phyloP scores from a whole-genome alignment of 2,888 invertebrate species.

The Scaptomyza tumidula region DNA sequence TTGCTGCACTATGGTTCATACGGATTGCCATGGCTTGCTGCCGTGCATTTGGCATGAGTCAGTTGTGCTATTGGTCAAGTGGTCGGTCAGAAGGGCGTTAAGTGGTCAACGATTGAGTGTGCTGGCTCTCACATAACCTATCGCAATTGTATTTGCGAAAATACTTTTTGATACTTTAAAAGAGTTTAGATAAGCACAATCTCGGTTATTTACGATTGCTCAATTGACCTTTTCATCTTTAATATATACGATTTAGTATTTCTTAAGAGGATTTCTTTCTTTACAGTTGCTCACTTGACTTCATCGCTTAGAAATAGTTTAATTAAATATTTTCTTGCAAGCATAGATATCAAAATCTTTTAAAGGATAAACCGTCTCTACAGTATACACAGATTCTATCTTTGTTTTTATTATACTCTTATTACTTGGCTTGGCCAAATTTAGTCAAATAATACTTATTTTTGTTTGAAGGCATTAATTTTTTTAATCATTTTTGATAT shows the following conservation, averaged over 20 bases:
- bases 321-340: neutral
- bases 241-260: neutral
- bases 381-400: no score
- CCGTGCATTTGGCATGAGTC: constrained; percentile 34
- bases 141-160: constrained; percentile 18
- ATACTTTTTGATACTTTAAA: constrained; percentile 7
- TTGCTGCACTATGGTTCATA: constrained; percentile 8
- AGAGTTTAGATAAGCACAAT: neutral
- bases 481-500: no score
- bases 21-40: constrained; percentile 5
- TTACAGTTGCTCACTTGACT: no score
- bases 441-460: no score
- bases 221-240: neutral
- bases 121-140: constrained; percentile 21
- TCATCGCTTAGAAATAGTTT: no score
- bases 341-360: no score
- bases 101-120: constrained; percentile 15
- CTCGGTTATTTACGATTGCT: constrained; percentile 1
- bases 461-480: no score
- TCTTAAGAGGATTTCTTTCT: neutral
- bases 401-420: no score
- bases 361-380: no score
- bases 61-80: constrained; percentile 30
- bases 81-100: constrained; percentile 28
- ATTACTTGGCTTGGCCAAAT: no score